These are phyloP conservation scores for Pteronura brasiliensis DNA, from an alignment of 2,113 vertebrate genomes.

Conservation along the genomic window DNA sequence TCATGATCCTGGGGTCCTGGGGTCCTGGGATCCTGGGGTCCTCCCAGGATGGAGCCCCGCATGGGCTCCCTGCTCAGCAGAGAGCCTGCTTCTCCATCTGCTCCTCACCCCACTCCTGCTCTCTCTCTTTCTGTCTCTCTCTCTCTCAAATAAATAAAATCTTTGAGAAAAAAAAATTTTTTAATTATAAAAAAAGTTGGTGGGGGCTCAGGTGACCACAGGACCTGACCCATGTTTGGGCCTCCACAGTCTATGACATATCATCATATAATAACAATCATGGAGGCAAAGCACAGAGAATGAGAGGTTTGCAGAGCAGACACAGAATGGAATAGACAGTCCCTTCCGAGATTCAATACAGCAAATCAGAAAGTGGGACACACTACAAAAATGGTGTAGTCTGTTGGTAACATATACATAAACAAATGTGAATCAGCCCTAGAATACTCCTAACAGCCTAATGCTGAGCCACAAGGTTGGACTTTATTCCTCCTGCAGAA, in stretches of 20 bases:
- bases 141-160: neutral
- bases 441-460: neutral
- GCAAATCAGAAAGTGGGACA: neutral
- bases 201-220: neutral
- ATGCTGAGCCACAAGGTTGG: neutral
- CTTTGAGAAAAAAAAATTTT: neutral
- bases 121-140: neutral
- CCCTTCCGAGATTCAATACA: neutral
- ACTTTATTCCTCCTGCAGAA: neutral
- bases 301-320: neutral
- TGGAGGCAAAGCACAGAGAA: neutral
- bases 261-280: neutral
- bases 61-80: neutral
- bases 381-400: neutral
- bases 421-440: neutral
- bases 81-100: neutral
- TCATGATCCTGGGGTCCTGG: neutral
- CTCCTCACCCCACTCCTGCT: neutral
- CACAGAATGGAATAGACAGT: neutral
- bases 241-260: neutral
- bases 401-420: neutral
- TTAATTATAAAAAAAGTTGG: neutral
- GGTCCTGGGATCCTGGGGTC: no score
- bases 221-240: neutral
- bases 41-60: neutral